Conservation (phyloP, 2,888 invertebrate genomes). For the Phaedon cochleariae region DNA sequence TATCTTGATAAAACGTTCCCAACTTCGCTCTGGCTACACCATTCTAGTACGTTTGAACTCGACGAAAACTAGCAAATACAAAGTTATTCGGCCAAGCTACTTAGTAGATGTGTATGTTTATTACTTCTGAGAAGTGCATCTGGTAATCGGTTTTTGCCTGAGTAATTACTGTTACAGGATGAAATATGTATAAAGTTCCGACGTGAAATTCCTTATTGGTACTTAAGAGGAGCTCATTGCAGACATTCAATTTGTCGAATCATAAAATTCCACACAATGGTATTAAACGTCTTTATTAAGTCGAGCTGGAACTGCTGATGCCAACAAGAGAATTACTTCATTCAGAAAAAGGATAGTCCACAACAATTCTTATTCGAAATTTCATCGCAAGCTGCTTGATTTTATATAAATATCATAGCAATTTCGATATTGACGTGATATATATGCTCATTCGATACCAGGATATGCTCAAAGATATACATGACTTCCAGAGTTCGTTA, state of each 20-base stretch:
- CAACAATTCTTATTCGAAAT: no score
- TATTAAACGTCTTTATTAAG: not conserved
- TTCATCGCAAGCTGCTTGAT: no score
- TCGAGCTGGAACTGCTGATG: no score
- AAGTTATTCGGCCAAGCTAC: constrained; percentile 7
- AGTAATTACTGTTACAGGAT: not conserved
- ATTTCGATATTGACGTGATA: no score
- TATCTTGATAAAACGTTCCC: constrained; percentile 33
- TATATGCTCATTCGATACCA: no score
- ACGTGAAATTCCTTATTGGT: not conserved
- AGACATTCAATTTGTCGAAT: not conserved
- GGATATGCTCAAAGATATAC: no score
- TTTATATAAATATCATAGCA: no score
- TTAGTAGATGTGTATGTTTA: constrained; percentile 9
- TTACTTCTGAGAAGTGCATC: constrained; percentile 2
- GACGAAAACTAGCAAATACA: not conserved
- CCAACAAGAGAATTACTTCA: no score
- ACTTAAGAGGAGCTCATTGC: not conserved
- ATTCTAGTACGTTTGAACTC: constrained; percentile 10
- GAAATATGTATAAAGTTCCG: not conserved
- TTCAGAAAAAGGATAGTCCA: no score
- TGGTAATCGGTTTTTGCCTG: not conserved
- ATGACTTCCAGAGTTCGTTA: no score
- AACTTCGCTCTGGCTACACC: constrained; percentile 19
- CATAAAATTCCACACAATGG: not conserved